A percentile compares a stretch with the other conserved stretches of the same genome.
Conservation (phyloP, 2,888 invertebrate species). For the Spilarctia lutea region DNA sequence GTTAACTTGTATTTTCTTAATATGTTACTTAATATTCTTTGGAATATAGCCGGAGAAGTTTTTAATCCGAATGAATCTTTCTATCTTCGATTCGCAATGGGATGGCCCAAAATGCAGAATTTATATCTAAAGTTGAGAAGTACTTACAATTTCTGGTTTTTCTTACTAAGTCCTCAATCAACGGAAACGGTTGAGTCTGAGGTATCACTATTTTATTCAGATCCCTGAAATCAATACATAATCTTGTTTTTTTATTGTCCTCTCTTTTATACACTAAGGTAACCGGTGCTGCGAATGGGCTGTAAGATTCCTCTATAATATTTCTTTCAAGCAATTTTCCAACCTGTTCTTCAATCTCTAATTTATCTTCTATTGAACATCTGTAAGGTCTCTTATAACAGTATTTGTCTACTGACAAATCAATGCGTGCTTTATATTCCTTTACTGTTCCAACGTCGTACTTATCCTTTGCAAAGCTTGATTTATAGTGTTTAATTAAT, state of each 20-base stretch:
- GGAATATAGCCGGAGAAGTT: slow-evolving; percentile 27
- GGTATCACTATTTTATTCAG: neutral
- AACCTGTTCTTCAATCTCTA: slow-evolving; percentile 33
- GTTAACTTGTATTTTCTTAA: slow-evolving; percentile 19
- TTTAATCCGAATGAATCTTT: slow-evolving; percentile 32
- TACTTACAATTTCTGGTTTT: slow-evolving; percentile 58
- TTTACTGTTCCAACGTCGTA: no score
- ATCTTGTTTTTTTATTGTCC: slow-evolving; percentile 35
- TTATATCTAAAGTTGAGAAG: slow-evolving; percentile 60
- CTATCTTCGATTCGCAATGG: no score
- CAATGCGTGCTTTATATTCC: no score
- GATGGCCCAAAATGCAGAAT: slow-evolving; percentile 55
- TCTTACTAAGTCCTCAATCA: slow-evolving; percentile 37
- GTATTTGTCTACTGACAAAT: no score
- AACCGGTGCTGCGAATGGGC: neutral
- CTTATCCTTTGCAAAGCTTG: no score
- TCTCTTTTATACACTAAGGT: slow-evolving; percentile 32
- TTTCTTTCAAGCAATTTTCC: slow-evolving; percentile 1
- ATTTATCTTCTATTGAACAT: neutral
- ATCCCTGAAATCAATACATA: neutral
- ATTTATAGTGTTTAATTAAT: no score
- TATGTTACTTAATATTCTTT: slow-evolving; percentile 12
- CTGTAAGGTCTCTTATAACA: no score
- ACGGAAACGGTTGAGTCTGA: neutral
- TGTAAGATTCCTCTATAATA: neutral